Conservation (phyloP, 2,888 invertebrate genomes). For the Malachius bipustulatus region DNA sequence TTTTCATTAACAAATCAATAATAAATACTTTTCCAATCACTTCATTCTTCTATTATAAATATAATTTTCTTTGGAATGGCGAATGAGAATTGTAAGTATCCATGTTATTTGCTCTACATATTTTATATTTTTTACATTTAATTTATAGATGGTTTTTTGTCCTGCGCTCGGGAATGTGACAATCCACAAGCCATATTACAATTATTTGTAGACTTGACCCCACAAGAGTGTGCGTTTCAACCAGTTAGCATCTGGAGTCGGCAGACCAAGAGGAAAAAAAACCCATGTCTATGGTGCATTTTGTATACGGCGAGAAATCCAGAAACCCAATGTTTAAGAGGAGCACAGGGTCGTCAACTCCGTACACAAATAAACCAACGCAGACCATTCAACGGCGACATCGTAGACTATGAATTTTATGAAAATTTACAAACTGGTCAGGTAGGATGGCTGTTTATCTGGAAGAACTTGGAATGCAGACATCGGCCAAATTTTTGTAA, state of each 20-base stretch:
- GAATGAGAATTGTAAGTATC: no score
- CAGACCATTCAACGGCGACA: conserved; percentile 3
- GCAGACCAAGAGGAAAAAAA: conserved; percentile 10
- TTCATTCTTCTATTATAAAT: no score
- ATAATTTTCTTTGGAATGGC: no score
- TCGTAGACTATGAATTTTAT: conserved; percentile 2
- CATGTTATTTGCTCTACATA: no score
- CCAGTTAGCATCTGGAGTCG: conserved; percentile 12
- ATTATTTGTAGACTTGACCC: no score
- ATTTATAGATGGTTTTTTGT: no score
- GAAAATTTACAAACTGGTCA: conserved; percentile 3
- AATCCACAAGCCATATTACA: no score
- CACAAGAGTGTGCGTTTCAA: no score
- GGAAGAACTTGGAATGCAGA: conserved; percentile 4
- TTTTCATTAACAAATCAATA: no score
- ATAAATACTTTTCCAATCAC: no score
- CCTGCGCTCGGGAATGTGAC: no score
- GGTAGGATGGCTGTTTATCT: conserved; percentile 5
- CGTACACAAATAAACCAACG: conserved; percentile 4
- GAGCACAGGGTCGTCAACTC: conserved; percentile 1
- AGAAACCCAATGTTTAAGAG: not conserved
- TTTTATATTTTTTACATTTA: no score
- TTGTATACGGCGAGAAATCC: not conserved
- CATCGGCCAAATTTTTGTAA: not conserved
- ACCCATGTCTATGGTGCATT: conserved; percentile 4